Percentiles rank a stretch among this genome's conserved stretches.
Conservation (phyloP, 2,888 invertebrate genomes). For the Clusia tigrina region DNA sequence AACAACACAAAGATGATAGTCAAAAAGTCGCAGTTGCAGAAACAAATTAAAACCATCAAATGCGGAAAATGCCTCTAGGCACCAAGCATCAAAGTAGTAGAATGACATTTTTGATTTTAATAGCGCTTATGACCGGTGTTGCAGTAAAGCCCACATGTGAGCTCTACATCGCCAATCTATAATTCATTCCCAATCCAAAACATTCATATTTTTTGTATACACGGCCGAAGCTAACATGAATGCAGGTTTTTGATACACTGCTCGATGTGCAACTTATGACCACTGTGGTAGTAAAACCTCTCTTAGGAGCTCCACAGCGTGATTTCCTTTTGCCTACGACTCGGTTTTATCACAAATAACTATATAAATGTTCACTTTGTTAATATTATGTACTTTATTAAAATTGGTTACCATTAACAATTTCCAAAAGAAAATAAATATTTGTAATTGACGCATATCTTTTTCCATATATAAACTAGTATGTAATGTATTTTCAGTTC, state of each 20-base stretch:
- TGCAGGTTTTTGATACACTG: neutral
- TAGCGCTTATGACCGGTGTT: constrained; percentile 42
- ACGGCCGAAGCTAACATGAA: neutral
- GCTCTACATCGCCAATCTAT: constrained; percentile 35
- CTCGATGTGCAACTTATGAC: constrained; percentile 6
- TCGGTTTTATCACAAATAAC: too few relatives aligned
- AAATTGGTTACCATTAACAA: too few relatives aligned
- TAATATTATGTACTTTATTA: too few relatives aligned
- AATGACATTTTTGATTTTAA: neutral
- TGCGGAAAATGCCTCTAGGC: constrained; percentile 7
- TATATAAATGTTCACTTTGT: too few relatives aligned
- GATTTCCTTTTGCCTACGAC: constrained; percentile 27
- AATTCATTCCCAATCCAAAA: constrained; percentile 22
- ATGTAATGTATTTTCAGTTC: too few relatives aligned
- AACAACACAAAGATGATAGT: neutral
- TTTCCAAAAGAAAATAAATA: too few relatives aligned
- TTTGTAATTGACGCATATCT: too few relatives aligned
- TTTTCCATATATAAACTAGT: too few relatives aligned
- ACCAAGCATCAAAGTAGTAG: constrained; percentile 18
- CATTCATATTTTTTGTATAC: constrained; percentile 1
- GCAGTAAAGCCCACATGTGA: constrained; percentile 41
- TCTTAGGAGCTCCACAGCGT: constrained; percentile 13
- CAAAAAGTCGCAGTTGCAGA: neutral
- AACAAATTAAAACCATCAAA: neutral
- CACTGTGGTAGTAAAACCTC: neutral